phyloP scores from a whole-genome alignment of 2,888 invertebrate species.

The Apamea monoglypha region DNA sequence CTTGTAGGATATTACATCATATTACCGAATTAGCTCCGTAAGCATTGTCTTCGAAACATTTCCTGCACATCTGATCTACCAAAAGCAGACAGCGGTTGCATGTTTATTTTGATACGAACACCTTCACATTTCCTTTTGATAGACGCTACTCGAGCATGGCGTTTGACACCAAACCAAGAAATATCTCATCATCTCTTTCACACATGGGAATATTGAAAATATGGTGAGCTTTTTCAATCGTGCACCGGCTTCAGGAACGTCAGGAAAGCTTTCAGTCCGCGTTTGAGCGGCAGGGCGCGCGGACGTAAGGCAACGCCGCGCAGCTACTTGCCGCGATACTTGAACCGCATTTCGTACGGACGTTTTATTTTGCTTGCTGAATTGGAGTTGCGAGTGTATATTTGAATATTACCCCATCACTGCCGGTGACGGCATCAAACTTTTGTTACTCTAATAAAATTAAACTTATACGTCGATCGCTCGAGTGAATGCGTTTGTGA shows the following conservation, averaged over 20 bases:
- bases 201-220: constrained; percentile 73
- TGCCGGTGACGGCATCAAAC: constrained; percentile 45
- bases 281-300: constrained; percentile 83
- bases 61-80: constrained; percentile 61
- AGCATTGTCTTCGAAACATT: constrained; percentile 59
- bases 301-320: constrained; percentile 77
- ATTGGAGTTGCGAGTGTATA: constrained; percentile 60
- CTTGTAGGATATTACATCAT: constrained; percentile 22
- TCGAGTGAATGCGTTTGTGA: constrained; percentile 77
- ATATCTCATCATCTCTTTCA: constrained; percentile 74
- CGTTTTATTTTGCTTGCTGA: constrained; percentile 74
- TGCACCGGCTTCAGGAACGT: constrained; percentile 76
- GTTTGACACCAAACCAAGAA: constrained; percentile 61
- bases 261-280: constrained; percentile 85
- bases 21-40: constrained; percentile 48
- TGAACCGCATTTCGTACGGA: constrained; percentile 70
- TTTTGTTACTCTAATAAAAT: constrained; percentile 51
- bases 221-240: constrained; percentile 77
- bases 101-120: constrained; percentile 87
- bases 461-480: constrained; percentile 48
- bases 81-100: constrained; percentile 78
- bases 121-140: constrained; percentile 83
- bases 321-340: constrained; percentile 75
- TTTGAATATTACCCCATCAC: constrained; percentile 56
- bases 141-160: constrained; percentile 73